phyloP scores from a whole-genome alignment of 2,888 invertebrate genomes.

The Steinernema carpocapsae region DNA sequence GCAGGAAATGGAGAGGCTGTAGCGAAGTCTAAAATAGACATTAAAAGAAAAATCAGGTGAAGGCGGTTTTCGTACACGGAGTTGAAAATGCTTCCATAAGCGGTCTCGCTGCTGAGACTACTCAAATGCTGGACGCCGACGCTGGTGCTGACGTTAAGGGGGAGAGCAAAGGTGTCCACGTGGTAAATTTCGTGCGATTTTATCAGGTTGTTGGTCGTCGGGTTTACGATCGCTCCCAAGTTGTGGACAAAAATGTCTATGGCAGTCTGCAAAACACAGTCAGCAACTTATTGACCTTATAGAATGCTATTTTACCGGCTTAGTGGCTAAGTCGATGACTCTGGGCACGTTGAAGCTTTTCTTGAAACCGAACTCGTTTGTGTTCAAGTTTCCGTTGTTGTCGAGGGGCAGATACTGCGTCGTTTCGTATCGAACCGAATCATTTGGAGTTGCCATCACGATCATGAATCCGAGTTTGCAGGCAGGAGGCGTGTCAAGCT shows the following conservation, averaged over 20 bases:
- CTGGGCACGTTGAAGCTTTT: too few relatives aligned
- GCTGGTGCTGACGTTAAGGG: slow-evolving; percentile 41
- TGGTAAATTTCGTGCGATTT: slow-evolving; percentile 53
- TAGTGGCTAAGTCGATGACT: too few relatives aligned
- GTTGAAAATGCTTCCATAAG: neutral
- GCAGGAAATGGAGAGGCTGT: slow-evolving; percentile 61
- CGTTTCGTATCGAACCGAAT: neutral
- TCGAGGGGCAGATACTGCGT: neutral
- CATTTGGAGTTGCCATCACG: slow-evolving; percentile 5
- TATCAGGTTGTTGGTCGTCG: slow-evolving; percentile 45
- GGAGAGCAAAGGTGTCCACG: slow-evolving; percentile 60
- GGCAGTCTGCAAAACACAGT: slow-evolving; percentile 50
- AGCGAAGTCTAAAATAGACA: slow-evolving; percentile 44
- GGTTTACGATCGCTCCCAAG: slow-evolving; percentile 58
- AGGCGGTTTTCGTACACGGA: neutral
- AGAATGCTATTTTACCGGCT: too few relatives aligned
- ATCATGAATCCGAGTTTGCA: slow-evolving; percentile 29
- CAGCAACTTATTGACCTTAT: neutral
- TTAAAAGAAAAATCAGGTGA: neutral
- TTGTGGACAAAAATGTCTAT: slow-evolving; percentile 63
- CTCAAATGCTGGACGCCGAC: neutral
- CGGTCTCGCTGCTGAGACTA: neutral
- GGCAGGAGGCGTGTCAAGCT: neutral
- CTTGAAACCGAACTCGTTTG: neutral
- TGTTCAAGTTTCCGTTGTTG: slow-evolving; percentile 5